Evolutionary conservation across 2,797 vertebrate species (phyloP), one percentile per base, ranked within the genome.

Genomic region (Siniperca scherzeri): DNA sequence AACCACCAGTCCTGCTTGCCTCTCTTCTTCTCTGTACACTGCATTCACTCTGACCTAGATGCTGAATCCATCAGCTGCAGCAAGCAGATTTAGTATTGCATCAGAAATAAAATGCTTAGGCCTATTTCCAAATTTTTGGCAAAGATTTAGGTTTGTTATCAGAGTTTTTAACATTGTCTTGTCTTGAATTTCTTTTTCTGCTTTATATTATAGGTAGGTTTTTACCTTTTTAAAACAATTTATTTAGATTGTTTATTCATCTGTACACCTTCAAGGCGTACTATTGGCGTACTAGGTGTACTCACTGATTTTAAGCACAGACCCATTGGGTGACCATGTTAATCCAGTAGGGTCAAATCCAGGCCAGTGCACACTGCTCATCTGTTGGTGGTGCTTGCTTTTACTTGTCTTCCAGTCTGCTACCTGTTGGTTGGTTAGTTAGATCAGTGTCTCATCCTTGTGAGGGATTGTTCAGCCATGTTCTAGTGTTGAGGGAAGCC

Each of bases 21-120:
- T 79, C 68, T 62, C 40, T 27, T 74, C 76, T 62, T 64, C 62
- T 78, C 40, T 76, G 70, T 72, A 76, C 76, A 71, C 77, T 76
- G 80, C 79, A 74, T 91, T 90, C 68, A 79, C 79, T 86, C 70
- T 94, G 92, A 94, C 94, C 91, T 91, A 93, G 77, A 91, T 93
- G 84, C 81, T 80, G 81, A 86, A 90, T 91, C 87, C 88, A 88
- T 89, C 91, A 92, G 85, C 89, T 91, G 88, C 68, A 25, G 85
- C 84, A 90, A 92, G 87, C 89, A 92, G 81, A 90, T 93, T 92
- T 91, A 77, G 79, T 81, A 73, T 90, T 91, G 88, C 83, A 33
- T 92, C 87, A 91, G 87, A 88, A 87, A 83, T 79, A 62, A 87
- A 94, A 91, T 89, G 64, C 88, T 84, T 83, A 75, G 89, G 80